Base-by-base conservation (phyloP, 2,113 vertebrate genomes). In the Orientallactaga bullata region DNA sequence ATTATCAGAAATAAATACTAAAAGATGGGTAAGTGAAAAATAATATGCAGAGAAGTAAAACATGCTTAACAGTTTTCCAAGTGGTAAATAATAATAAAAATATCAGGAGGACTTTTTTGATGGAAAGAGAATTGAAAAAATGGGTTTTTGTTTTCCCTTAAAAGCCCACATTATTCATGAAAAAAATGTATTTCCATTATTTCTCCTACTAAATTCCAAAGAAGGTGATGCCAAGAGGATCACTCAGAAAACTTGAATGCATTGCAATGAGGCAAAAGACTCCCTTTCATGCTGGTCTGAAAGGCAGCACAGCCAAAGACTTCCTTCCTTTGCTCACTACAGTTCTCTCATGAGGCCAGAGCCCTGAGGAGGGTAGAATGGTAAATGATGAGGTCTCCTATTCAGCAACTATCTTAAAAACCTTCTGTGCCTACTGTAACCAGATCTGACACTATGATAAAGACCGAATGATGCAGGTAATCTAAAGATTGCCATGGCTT, bases 21-120 rank as follows among this genome's bases (percentile, higher is more conserved):
- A 30, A 55, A 72, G 42, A 32, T 65, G 20, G 78, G 77, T 51
- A 69, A 69, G 58, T 79, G 77, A 39, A 71, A 94, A 90, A 88
- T 63, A 74, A 84, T 87, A 35, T 18, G 80, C 10, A n/a, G 3
- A 71, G 37, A 58, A 55, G 11, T 72, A 77, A 21, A 32, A 65
- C 30, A 23, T 80, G 28, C 32, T 68, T 85, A 60, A 85, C 77
- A 61, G 17, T 72, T 82, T n/a, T 74, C 13, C 63, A 74, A 88
- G 3, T 66, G 32, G 1, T 30, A 47, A 91, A 85, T 60, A 55
- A 7, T 18, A 72, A 65, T 63, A 42, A 42, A 92, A 61, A 77
- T 7, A 55, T 30, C 55, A 42, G 12, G 1, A 28, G 30, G 26
- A 60, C 15, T 63, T 47, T 91, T 90, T 42, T 55, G 28, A 35